Percentiles rank a stretch among this genome's conserved stretches.
These are phyloP conservation scores for Noctua pronuba DNA, from an alignment of 2,888 invertebrate genomes.

Conservation along the genomic window DNA sequence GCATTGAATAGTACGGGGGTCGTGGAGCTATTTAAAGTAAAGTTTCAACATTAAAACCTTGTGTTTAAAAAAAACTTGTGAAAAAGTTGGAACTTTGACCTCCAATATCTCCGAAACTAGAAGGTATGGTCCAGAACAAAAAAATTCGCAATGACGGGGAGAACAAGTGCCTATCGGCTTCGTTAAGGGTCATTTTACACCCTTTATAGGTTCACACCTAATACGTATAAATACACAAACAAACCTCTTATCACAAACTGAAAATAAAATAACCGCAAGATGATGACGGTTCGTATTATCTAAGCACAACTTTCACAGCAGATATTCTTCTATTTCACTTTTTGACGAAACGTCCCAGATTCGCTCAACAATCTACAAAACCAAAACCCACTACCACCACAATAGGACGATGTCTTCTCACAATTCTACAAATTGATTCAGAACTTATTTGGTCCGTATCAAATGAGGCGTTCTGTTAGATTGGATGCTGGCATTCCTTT, in stretches of 20 bases:
- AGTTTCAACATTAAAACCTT: too few relatives aligned
- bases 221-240: too few relatives aligned
- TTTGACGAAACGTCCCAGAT: neutral
- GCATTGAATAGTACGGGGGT: too few relatives aligned
- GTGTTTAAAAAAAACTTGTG: too few relatives aligned
- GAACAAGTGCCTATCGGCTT: too few relatives aligned
- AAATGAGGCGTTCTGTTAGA: conserved; percentile 67
- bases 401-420: conserved; percentile 70
- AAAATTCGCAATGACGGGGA: too few relatives aligned
- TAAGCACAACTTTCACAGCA: neutral
- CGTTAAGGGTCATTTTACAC: too few relatives aligned
- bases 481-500: conserved; percentile 66
- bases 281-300: neutral
- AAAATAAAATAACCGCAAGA: neutral
- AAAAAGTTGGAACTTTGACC: too few relatives aligned
- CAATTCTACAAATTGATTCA: conserved; percentile 82
- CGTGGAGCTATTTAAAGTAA: too few relatives aligned
- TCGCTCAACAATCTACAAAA: neutral
- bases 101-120: too few relatives aligned
- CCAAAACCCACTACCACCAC: conserved; percentile 44
- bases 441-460: conserved; percentile 77
- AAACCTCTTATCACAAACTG: neutral
- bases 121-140: too few relatives aligned
- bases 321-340: neutral
- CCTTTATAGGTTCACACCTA: too few relatives aligned